Evolutionary conservation across 2,797 vertebrate genomes (phyloP).

Genomic region (Melanogrammus aeglefinus): DNA sequence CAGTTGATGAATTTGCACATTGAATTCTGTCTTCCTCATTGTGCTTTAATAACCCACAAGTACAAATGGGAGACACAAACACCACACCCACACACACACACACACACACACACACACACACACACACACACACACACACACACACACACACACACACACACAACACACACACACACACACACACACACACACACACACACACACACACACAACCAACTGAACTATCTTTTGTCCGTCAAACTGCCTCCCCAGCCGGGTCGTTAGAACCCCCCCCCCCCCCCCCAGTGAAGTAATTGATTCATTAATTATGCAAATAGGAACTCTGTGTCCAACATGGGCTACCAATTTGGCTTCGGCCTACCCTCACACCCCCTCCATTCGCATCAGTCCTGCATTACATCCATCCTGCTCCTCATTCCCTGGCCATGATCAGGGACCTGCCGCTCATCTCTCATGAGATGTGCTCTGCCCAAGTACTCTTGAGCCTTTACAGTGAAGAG

Average conservation of each 20-base stretch:
- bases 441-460: not conserved
- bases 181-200: not conserved
- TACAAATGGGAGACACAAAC: not conserved
- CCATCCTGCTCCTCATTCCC: not conserved
- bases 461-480: not conserved
- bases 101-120: not conserved
- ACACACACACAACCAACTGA: constrained; percentile 1
- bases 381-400: not conserved
- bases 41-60: not conserved
- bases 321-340: not conserved
- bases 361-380: not conserved
- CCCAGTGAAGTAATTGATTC: not conserved
- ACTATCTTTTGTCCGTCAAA: not conserved
- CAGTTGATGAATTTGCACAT: not conserved
- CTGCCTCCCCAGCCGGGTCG: not conserved
- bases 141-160: not conserved
- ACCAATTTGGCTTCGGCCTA: not conserved
- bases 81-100: not conserved
- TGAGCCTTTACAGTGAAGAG: not conserved
- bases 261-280: not conserved
- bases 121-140: not conserved
- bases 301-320: constrained; percentile 6
- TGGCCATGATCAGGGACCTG: not conserved
- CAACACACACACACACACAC: not conserved
- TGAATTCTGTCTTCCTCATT: not conserved